Percentiles rank a stretch among this genome's conserved stretches.
phyloP scores from a whole-genome alignment of 2,888 invertebrate species.

The Lochmaea capreae region DNA sequence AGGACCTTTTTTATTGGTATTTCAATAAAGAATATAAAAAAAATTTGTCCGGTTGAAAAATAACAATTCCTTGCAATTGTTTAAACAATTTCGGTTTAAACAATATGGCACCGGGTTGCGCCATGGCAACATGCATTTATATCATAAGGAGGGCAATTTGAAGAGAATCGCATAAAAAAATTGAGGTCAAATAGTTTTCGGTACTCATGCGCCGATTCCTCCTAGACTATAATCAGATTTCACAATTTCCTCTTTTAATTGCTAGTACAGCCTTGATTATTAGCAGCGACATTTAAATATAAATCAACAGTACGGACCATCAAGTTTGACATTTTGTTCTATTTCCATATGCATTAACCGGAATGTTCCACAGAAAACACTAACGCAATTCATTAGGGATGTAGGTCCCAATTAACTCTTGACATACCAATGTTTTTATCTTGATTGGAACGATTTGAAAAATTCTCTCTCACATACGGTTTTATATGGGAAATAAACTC shows the following conservation, averaged over 20 bases:
- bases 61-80: too few relatives aligned
- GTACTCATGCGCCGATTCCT: too few relatives aligned
- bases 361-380: constrained; percentile 16
- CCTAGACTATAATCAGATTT: too few relatives aligned
- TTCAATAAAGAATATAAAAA: too few relatives aligned
- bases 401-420: constrained; percentile 27
- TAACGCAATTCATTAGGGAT: constrained; percentile 28
- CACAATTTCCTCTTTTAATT: constrained; percentile 33
- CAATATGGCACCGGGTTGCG: too few relatives aligned
- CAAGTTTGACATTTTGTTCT: constrained; percentile 34
- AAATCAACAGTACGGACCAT: constrained; percentile 28
- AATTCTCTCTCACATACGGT: constrained; percentile 6
- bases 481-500: neutral
- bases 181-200: too few relatives aligned
- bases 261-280: constrained; percentile 23
- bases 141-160: too few relatives aligned
- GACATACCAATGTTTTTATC: constrained; percentile 25
- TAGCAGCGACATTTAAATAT: constrained; percentile 23
- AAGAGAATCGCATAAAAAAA: too few relatives aligned
- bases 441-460: constrained; percentile 11
- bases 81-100: too few relatives aligned
- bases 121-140: too few relatives aligned
- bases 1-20: too few relatives aligned
- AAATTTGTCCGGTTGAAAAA: too few relatives aligned
- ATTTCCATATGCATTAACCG: constrained; percentile 21